phyloP scores from a whole-genome alignment of 2,888 invertebrate genomes.

The Choreutis nemorana region DNA sequence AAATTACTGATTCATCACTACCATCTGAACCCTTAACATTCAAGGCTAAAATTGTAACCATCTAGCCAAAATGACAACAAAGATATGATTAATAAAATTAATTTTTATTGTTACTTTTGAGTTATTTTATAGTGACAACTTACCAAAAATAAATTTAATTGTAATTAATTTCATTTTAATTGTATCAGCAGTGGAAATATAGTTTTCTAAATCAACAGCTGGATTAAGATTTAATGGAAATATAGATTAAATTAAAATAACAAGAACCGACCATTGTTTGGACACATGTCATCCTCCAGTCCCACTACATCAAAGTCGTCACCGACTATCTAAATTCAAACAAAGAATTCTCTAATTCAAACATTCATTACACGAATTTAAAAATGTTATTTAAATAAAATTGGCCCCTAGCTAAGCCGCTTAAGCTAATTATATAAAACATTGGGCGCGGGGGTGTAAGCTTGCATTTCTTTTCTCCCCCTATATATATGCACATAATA shows the following conservation, averaged over 20 bases:
- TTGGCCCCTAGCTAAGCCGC: constrained; percentile 48
- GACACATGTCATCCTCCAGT: constrained; percentile 41
- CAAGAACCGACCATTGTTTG: constrained; percentile 47
- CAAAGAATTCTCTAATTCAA: constrained; percentile 50
- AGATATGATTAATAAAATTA: too few species aligned
- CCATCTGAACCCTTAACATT: too few species aligned
- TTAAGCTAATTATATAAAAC: constrained; percentile 62
- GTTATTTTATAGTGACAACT: too few species aligned
- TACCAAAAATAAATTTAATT: too few species aligned
- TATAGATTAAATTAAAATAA: too few species aligned
- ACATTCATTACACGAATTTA: constrained; percentile 53
- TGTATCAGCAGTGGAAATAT: too few species aligned
- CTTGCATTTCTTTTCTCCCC: constrained; percentile 30
- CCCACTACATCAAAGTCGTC: constrained; percentile 24
- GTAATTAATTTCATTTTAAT: too few species aligned
- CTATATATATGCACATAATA: constrained; percentile 46
- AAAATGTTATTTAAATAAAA: constrained; percentile 35
- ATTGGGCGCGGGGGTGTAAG: constrained; percentile 29
- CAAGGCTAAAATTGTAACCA: too few species aligned
- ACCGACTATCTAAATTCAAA: constrained; percentile 47
- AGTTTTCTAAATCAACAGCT: background rate
- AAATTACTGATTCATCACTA: too few species aligned
- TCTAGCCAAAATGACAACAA: too few species aligned
- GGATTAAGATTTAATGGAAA: background rate
- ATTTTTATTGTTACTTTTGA: too few species aligned